phyloP scores from a whole-genome alignment of 1,140 invertebrate genomes.

The Hypsibius dujardini region DNA sequence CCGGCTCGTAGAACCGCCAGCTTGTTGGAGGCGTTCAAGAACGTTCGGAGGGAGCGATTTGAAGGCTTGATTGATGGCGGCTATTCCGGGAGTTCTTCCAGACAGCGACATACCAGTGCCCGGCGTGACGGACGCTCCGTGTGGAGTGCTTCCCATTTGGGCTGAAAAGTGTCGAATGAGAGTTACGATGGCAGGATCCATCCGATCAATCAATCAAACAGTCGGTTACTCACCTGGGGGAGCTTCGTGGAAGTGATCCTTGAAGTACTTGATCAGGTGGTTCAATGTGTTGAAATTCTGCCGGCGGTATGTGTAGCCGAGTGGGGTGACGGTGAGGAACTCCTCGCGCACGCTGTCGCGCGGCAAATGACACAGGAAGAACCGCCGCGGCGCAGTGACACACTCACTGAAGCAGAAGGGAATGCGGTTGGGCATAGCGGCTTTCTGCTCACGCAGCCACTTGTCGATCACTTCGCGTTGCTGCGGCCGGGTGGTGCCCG shows the following conservation, averaged over 20 bases:
- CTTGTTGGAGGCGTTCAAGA: background rate
- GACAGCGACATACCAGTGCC: background rate
- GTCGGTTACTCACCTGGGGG: constrained; percentile 40
- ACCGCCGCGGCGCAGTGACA: constrained; percentile 80
- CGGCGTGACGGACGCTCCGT: background rate
- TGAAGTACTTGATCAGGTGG: constrained; percentile 82
- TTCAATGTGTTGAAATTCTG: constrained; percentile 68
- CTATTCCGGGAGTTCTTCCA: background rate
- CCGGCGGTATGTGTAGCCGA: constrained; percentile 75
- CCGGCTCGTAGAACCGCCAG: background rate
- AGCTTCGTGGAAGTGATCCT: constrained; percentile 84
- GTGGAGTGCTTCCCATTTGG: background rate
- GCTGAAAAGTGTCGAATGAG: background rate
- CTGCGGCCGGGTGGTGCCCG: constrained; percentile 24
- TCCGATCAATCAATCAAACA: too few relatives aligned
- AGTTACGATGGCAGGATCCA: background rate
- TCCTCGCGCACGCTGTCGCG: constrained; percentile 65
- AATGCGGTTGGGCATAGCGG: constrained; percentile 64
- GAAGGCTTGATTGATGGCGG: background rate
- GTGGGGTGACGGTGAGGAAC: constrained; percentile 69
- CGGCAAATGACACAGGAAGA: constrained; percentile 80
- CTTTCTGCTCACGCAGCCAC: constrained; percentile 62
- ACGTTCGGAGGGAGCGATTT: background rate
- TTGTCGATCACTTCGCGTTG: constrained; percentile 64
- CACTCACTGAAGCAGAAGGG: constrained; percentile 73